Conservation (phyloP, 1,140 invertebrate species). For the Contarinia nasturtii region DNA sequence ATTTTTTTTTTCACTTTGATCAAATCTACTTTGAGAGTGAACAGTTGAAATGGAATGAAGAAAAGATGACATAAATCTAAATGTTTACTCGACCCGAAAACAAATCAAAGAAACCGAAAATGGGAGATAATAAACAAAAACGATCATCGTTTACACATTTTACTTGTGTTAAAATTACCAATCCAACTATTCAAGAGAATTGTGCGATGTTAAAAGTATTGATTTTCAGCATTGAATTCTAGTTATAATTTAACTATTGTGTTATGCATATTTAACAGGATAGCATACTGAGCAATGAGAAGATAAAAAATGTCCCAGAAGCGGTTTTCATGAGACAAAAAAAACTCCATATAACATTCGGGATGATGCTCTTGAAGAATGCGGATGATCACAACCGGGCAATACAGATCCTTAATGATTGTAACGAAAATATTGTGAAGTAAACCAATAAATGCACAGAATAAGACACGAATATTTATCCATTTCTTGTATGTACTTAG, state of each 20-base stretch:
- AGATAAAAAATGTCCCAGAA: neutral
- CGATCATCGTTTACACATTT: neutral
- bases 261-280: neutral
- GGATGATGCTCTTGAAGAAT: neutral
- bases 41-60: neutral
- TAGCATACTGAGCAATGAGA: neutral
- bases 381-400: neutral
- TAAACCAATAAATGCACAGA: too few species aligned
- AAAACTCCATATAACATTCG: neutral
- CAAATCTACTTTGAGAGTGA: neutral
- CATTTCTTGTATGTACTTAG: neutral
- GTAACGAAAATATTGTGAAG: neutral
- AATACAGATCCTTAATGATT: neutral
- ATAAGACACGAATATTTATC: too few species aligned
- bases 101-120: neutral
- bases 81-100: neutral
- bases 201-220: neutral
- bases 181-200: neutral
- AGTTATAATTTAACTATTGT: neutral
- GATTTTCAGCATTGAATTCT: neutral
- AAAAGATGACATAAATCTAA: neutral
- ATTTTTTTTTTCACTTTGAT: too few species aligned
- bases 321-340: neutral
- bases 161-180: neutral
- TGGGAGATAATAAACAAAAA: neutral